Evolutionary conservation across 2,113 vertebrate genomes (phyloP).

Genomic region (Ailuropoda melanoleuca): DNA sequence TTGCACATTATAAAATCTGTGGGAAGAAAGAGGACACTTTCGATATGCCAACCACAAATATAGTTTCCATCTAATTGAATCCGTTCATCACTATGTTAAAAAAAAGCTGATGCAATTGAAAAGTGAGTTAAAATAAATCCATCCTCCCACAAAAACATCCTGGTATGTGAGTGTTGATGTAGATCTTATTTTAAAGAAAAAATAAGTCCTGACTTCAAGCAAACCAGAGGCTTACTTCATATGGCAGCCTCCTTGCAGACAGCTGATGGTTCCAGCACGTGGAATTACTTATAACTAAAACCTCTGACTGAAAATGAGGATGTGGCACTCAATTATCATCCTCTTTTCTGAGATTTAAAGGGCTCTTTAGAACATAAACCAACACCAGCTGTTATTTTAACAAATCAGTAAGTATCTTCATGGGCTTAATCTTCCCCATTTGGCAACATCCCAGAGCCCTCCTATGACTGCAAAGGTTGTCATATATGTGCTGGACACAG

Average conservation of each 20-base stretch:
- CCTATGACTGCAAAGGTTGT: neutral
- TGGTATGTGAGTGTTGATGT: neutral
- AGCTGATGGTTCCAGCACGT: neutral
- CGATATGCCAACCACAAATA: neutral
- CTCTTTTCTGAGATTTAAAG: slow-evolving; percentile 19
- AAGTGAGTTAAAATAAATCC: slow-evolving; percentile 15
- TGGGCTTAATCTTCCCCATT: neutral
- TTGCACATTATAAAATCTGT: neutral
- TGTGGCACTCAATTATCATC: neutral
- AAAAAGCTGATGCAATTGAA: slow-evolving; percentile 22
- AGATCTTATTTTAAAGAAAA: slow-evolving; percentile 29
- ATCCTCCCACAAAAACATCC: neutral
- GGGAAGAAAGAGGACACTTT: neutral
- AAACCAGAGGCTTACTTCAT: slow-evolving; percentile 4
- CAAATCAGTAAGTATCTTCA: slow-evolving; percentile 17
- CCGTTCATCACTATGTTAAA: neutral
- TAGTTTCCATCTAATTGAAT: neutral
- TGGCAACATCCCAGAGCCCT: neutral
- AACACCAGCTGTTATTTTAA: slow-evolving; percentile 32
- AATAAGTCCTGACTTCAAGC: neutral
- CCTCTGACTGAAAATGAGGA: slow-evolving; percentile 12
- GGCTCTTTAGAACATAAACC: slow-evolving; percentile 38
- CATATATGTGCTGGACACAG: neutral
- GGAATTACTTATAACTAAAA: slow-evolving; percentile 46
- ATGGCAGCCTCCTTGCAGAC: neutral